phyloP scores from a whole-genome alignment of 2,888 invertebrate species.

The Scrobipalpa costella region DNA sequence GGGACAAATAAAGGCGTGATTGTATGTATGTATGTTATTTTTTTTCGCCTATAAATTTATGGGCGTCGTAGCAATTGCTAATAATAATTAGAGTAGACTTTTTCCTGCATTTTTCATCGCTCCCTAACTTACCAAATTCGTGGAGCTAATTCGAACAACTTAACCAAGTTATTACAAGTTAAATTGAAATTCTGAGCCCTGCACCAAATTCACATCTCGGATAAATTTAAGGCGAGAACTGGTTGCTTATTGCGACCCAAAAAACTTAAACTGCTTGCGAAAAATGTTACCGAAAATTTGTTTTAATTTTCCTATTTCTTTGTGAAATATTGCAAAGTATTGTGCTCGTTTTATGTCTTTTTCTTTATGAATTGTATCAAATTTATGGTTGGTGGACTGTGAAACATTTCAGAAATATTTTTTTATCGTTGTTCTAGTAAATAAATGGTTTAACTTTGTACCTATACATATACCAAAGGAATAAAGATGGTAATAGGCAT shows the following conservation, averaged over 20 bases:
- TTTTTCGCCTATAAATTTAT: too few species aligned
- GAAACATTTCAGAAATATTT: not conserved
- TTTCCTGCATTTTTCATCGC: not conserved
- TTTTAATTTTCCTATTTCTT: constrained; percentile 35
- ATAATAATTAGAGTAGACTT: not conserved
- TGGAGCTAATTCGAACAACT: constrained; percentile 61
- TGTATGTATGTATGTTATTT: too few species aligned
- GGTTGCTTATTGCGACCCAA: constrained; percentile 35
- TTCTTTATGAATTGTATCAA: not conserved
- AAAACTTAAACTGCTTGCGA: constrained; percentile 36
- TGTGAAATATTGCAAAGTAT: constrained; percentile 15
- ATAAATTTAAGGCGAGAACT: constrained; percentile 46
- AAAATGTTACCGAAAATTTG: constrained; percentile 39
- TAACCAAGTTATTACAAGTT: constrained; percentile 68
- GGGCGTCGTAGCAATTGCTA: too few species aligned
- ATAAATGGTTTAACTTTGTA: too few species aligned
- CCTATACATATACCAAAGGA: too few species aligned
- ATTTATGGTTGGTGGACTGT: not conserved
- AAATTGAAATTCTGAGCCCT: constrained; percentile 68
- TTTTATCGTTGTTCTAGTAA: not conserved
- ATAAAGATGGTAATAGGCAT: too few species aligned
- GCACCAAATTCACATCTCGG: constrained; percentile 44
- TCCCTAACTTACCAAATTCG: constrained; percentile 38
- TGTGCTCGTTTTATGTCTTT: not conserved
- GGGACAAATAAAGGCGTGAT: too few species aligned